Conservation (phyloP, 2,888 invertebrate species). For the Cheilosia impressa region DNA sequence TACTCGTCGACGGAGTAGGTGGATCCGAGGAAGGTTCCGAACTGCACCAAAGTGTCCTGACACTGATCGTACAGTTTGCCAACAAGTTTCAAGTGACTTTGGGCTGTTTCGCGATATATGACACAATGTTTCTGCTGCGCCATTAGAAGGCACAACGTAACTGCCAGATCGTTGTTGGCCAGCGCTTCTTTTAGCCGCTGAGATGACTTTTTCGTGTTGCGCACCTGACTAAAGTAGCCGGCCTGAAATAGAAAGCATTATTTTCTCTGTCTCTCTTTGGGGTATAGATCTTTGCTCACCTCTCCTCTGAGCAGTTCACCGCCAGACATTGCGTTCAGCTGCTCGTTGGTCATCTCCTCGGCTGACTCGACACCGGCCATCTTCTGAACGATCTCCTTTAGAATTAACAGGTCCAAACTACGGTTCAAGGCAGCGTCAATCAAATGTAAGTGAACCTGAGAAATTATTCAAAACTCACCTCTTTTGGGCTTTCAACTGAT, state of each 20-base stretch:
- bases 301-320: constrained; percentile 97
- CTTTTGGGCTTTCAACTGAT: constrained; percentile 97
- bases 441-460: not conserved
- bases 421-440: constrained; percentile 77
- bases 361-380: constrained; percentile 99
- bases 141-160: constrained; percentile 95
- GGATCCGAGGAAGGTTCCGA: constrained; percentile 97
- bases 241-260: constrained; percentile 86
- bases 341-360: constrained; percentile 98
- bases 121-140: constrained; percentile 99
- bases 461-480: constrained; percentile 86
- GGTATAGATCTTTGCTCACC: constrained; percentile 84
- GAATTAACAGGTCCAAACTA: constrained; percentile 94
- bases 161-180: constrained; percentile 95
- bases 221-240: constrained; percentile 98
- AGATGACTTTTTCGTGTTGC: constrained; percentile 98
- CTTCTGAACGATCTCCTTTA: constrained; percentile 99
- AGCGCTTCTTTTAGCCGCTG: constrained; percentile 97
- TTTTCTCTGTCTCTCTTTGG: not conserved
- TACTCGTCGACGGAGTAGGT: constrained; percentile 98
- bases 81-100: constrained; percentile 94
- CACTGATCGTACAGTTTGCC: constrained; percentile 95
- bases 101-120: constrained; percentile 92
- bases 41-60: constrained; percentile 99
- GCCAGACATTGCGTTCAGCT: constrained; percentile 98